Evolutionary conservation across 2,113 vertebrate species (phyloP).

Genomic region (Australoheros scitulus): DNA sequence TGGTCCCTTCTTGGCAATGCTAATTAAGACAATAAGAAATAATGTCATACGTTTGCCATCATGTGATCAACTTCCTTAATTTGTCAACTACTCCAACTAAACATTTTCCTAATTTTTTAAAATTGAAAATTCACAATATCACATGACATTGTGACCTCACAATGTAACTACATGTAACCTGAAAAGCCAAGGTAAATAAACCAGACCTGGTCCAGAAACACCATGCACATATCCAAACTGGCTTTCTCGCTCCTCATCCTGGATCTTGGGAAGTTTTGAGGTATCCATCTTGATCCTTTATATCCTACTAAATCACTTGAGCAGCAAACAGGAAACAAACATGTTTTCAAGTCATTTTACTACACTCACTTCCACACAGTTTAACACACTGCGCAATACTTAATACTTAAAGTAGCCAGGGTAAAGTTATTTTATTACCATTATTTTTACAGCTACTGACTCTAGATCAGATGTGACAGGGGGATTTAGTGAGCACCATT

Average conservation of each 20-base stretch:
- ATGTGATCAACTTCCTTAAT: not conserved
- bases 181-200: not conserved
- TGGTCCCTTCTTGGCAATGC: not conserved
- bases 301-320: constrained; percentile 29
- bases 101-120: not conserved
- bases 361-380: not conserved
- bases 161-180: not conserved
- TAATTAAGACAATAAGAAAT: not conserved
- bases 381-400: not conserved
- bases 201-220: constrained; percentile 92
- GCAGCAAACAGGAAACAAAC: not conserved
- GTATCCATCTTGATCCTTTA: constrained; percentile 85
- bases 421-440: not conserved
- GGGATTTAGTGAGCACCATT: not conserved
- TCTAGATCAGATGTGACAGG: not conserved
- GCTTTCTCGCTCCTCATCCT: constrained; percentile 88
- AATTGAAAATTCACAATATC: not conserved
- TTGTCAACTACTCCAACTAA: not conserved
- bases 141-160: not conserved
- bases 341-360: not conserved
- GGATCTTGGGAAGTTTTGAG: constrained; percentile 89
- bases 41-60: not conserved
- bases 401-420: not conserved
- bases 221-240: constrained; percentile 90
- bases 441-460: not conserved